Conservation (phyloP, 2,797 vertebrate genomes). For the Crax fasciolata region DNA sequence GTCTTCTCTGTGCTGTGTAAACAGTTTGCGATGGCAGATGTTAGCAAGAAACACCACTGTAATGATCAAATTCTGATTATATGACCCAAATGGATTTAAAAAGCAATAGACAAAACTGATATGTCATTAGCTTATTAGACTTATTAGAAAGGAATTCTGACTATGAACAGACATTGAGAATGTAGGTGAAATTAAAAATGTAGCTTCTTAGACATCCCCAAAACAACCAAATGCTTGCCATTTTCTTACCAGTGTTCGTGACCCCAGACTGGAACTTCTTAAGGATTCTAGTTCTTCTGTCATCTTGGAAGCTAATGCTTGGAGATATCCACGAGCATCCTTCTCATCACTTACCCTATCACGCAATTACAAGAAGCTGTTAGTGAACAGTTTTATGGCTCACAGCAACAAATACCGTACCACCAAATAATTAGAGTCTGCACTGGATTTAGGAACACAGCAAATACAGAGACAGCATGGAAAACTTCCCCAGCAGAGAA, state of each 20-base stretch:
- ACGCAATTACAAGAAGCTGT: slow-evolving; percentile 21
- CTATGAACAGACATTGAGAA: background rate
- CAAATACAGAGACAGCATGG: background rate
- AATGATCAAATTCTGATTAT: background rate
- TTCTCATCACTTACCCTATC: slow-evolving; percentile 97
- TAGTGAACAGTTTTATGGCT: background rate
- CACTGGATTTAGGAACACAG: background rate
- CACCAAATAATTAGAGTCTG: background rate
- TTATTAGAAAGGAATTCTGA: background rate
- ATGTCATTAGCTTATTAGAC: background rate
- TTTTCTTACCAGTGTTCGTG: slow-evolving; percentile 89
- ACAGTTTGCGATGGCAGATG: background rate
- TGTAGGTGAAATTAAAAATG: background rate
- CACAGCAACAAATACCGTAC: background rate
- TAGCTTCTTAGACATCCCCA: background rate
- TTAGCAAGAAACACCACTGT: background rate
- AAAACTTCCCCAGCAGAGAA: slow-evolving; percentile 18
- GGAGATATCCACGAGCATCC: slow-evolving; percentile 95
- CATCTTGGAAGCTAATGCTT: slow-evolving; percentile 97
- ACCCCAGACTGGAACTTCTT: slow-evolving; percentile 91
- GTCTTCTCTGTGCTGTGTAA: background rate
- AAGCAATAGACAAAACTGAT: background rate
- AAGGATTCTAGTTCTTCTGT: slow-evolving; percentile 95
- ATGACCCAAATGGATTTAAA: background rate
- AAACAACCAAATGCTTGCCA: background rate